Evolutionary conservation across 2,888 invertebrate species (phyloP), one percentile per base, ranked within the genome.

Genomic region (Ennomos quercinarius): DNA sequence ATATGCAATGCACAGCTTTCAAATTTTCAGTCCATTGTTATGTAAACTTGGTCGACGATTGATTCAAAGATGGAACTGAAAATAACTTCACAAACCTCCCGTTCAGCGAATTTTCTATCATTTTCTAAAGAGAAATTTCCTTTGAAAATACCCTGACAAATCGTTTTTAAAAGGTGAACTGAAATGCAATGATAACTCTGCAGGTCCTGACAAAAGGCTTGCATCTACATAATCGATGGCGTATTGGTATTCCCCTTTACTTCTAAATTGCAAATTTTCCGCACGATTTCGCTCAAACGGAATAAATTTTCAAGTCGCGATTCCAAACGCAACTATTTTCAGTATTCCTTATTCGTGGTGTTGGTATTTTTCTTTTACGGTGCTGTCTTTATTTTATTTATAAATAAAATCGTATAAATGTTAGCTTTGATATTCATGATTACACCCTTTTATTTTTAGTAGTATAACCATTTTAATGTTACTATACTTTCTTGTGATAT

Each of bases 261-360:
- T 91, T 89, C 87, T 87, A 91, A 92, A 92, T 90, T 91, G 91
- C 91, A 90, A 91, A 92, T 92, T 91, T 92, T 92, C 90, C 88
- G 83, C 91, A 87, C 91, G 91, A 92, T 91, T 91, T 90, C 86
- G 80, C 77, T 78, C 82, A 76, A 27, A 76, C 78, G 78, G 87
- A 87, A 90, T 91, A 91, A 83, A 91, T 91, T 91, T 89, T 86
- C 86, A 81, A 86, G 77, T 81, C 81, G 84, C 83, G 81, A 82
- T 80, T 80, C 80, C 78, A 78, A 67, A 83, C 81, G 82, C 80
- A 84, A 86, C 85, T 81, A 80, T 84, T 81, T 83, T 80, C 78
- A 78, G 77, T 79, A 80, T 84, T 82, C 78, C 76, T 78, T 81
- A 80, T 80, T 79, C 71, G 75, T 79, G 77, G 73, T 76, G 69